phyloP scores from a whole-genome alignment of 1,140 invertebrate genomes.

The Leptinotarsa defecta region DNA sequence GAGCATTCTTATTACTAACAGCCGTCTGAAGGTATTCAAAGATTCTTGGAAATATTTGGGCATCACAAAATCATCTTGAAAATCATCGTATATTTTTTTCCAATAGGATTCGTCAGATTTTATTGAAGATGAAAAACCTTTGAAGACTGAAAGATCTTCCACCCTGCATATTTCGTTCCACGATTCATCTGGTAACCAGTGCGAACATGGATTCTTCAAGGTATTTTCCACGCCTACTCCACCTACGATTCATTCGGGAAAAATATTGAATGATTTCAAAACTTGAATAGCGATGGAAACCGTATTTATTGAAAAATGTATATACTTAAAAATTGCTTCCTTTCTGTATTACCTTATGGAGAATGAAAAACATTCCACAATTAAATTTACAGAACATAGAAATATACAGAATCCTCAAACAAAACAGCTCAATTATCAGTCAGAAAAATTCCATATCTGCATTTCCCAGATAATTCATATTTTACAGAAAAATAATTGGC shows the following conservation, averaged over 20 bases:
- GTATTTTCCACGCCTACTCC: slow-evolving; percentile 76
- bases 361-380: no score
- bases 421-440: no score
- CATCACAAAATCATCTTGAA: slow-evolving; percentile 62
- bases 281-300: no score
- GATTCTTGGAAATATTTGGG: slow-evolving; percentile 71
- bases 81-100: slow-evolving; percentile 75
- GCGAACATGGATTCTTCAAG: slow-evolving; percentile 69
- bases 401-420: no score
- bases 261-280: no score
- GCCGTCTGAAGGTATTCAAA: slow-evolving; percentile 75
- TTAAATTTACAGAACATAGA: no score
- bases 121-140: slow-evolving; percentile 38
- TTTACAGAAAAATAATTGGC: no score
- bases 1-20: slow-evolving; percentile 79
- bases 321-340: no score
- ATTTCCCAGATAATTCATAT: no score
- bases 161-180: slow-evolving; percentile 86
- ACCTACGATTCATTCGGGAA: slow-evolving; percentile 45
- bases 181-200: slow-evolving; percentile 81
- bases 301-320: no score
- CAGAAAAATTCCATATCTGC: no score
- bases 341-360: no score
- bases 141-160: slow-evolving; percentile 66
- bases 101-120: slow-evolving; percentile 62